phyloP scores from a whole-genome alignment of 1,140 invertebrate species.

The Paramacrobiotus metropolitanus region DNA sequence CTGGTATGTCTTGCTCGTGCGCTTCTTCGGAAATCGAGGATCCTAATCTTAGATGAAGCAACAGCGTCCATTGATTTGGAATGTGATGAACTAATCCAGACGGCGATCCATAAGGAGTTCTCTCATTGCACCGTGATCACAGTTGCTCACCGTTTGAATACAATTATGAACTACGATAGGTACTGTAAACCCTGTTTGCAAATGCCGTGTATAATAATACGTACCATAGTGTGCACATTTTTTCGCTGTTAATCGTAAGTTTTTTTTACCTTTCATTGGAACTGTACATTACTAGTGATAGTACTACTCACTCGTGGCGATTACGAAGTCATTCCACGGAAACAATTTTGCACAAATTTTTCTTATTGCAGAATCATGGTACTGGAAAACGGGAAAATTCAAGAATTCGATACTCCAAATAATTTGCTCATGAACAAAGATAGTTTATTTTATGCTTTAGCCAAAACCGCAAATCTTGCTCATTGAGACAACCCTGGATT shows the following conservation, averaged over 20 bases:
- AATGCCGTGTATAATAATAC: too few relatives aligned
- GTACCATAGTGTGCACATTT: too few relatives aligned
- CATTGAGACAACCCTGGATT: too few relatives aligned
- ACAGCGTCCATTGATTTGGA: conserved; percentile 18
- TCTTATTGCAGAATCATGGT: conserved; percentile 13
- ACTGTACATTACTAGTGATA: too few relatives aligned
- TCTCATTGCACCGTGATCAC: conserved; percentile 23
- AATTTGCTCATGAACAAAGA: conserved; percentile 12
- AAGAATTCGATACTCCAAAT: conserved; percentile 20
- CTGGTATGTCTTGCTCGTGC: conserved; percentile 31
- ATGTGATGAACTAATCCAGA: conserved; percentile 19
- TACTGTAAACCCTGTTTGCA: too few relatives aligned
- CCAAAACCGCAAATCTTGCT: background rate
- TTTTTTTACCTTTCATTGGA: too few relatives aligned
- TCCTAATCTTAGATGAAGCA: conserved; percentile 26
- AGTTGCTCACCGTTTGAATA: conserved; percentile 25
- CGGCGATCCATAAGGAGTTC: conserved; percentile 21
- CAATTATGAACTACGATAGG: conserved; percentile 22
- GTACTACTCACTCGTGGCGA: too few relatives aligned
- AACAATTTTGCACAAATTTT: too few relatives aligned
- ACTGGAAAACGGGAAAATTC: conserved; percentile 13
- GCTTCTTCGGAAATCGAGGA: conserved; percentile 24
- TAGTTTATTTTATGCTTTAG: background rate
- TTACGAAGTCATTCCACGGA: too few relatives aligned
- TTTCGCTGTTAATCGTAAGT: too few relatives aligned